Base-by-base conservation (phyloP, 2,888 invertebrate species). In the Lasioglossum pauxillum region DNA sequence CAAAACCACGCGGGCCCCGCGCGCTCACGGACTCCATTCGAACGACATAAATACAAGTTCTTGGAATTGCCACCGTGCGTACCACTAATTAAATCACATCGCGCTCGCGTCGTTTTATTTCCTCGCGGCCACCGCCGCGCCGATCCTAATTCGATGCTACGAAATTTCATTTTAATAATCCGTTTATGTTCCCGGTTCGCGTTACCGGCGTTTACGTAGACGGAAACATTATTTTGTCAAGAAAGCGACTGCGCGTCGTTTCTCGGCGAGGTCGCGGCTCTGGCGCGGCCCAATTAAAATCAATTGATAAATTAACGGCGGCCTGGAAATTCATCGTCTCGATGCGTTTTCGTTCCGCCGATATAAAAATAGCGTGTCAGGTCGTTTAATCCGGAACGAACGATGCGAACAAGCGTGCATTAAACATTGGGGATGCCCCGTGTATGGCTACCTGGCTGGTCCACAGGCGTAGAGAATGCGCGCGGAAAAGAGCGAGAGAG, bases 311-410 rank as follows among this genome's bases (percentile, higher is more conserved):
- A 80, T 80, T 64, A 73, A 75, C 67, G 31, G 27, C 44, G 27
- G 23, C 23, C 53, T 57, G 41, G 60, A 60, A 78, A 86, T 71
- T 75, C 60, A 53, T 75, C 64, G 38, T 16, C 41, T 27, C 46
- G 76, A 60, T 49, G 75, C 71, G 84, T 74, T 84, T 85, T 69
- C 46, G 49, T 44, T 79, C 49, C 69, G 72, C 31, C 35, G 67
- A 84, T 86, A 83, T 81, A 88, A 88, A 91, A 90, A 89, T 85
- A 44, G 83, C 78, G 74, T 87, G 87, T 85, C 85, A 78, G 87
- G 73, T 74, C 74, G 69, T 88, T 91, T 89, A 91, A 92, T 92
- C 90, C 89, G 79, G 72, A 73, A 74, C 74, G 80, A 88, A 76
- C 82, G 82, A 78, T 41, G 75, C 74, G 85, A 77, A 84, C 84